phyloP scores from a whole-genome alignment of 2,797 vertebrate species.

The Sarcoramphus papa region DNA sequence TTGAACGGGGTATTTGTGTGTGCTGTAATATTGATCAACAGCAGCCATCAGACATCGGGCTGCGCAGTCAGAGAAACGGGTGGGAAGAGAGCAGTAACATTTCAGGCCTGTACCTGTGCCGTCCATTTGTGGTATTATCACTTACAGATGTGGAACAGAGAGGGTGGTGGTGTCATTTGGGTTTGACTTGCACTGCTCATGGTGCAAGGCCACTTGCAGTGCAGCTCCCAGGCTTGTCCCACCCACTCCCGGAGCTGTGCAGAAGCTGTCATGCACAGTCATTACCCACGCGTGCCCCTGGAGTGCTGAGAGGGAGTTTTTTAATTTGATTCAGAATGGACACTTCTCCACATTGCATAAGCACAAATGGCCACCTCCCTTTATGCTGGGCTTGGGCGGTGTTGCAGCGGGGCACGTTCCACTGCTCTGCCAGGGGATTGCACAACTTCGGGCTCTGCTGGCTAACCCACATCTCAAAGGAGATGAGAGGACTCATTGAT shows the following conservation, averaged over 20 bases:
- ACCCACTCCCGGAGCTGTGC: rapidly evolving
- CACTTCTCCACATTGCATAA: neutral
- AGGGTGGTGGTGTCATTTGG: neutral
- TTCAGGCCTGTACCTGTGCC: neutral
- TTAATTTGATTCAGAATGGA: neutral
- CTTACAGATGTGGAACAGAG: neutral
- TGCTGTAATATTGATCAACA: neutral
- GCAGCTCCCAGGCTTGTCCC: neutral
- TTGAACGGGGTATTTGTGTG: neutral
- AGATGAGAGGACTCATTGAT: neutral
- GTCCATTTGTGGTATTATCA: neutral
- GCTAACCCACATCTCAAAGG: neutral
- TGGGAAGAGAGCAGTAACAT: neutral
- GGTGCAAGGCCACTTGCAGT: neutral
- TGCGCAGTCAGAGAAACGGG: rapidly evolving
- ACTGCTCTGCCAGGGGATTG: neutral
- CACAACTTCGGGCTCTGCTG: neutral
- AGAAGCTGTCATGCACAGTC: neutral
- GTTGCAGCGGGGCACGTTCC: neutral
- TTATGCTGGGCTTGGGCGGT: neutral
- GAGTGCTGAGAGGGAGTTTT: neutral
- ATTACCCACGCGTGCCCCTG: neutral
- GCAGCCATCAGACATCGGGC: neutral
- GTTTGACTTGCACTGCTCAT: neutral
- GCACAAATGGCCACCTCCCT: neutral